Evolutionary conservation across 2,888 invertebrate species (phyloP), one percentile per base, ranked within the genome.

Genomic region (Melipona bicolor): DNA sequence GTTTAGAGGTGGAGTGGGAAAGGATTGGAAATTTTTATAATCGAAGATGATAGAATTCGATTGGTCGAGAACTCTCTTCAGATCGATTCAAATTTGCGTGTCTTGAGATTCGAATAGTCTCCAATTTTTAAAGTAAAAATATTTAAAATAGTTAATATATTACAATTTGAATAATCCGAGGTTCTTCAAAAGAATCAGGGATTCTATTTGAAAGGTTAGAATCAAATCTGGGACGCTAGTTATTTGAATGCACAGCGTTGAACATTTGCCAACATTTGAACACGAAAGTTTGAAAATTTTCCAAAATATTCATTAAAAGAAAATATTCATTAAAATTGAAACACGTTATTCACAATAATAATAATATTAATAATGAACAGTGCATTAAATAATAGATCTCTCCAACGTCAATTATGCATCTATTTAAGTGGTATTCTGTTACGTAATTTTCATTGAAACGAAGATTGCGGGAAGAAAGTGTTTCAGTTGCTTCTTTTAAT

Each of bases 401-500:
- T 13, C 32, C 69, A 13, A 17, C 13, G 5, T 54, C 9, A 21
- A 43, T 24, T n/a, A 2, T 43, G 59, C 27, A 27, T 27, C 21
- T n/a, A 59, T n/a, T n/a, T n/a, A 59, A 59, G n/a, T 56, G n/a
- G 13, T 3, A 19, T 6, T 17, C 21, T 17, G 5, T 19, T 21
- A 13, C 21, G 61, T 72, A 62, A 71, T 43, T 59, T 17, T 6
- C 19, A 19, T 21, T 11, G 17, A 61, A 72, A 61, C 15, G 21
- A 69, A 32, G 43, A 50, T 21, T 0, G 50, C 19, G 27, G 43
- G 52, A 69, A 54, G 21, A 21, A n/a, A 52, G 32, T 50, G 27
- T 65, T 70, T 74, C 27, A 24, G 56, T 67, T 65, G 36, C 19
- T 32, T 75, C 75, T 70, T 81, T 65, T 82, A 65, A 61, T 76